Base-by-base conservation (phyloP, 2,888 invertebrate species). In the Euzetes globulus region DNA sequence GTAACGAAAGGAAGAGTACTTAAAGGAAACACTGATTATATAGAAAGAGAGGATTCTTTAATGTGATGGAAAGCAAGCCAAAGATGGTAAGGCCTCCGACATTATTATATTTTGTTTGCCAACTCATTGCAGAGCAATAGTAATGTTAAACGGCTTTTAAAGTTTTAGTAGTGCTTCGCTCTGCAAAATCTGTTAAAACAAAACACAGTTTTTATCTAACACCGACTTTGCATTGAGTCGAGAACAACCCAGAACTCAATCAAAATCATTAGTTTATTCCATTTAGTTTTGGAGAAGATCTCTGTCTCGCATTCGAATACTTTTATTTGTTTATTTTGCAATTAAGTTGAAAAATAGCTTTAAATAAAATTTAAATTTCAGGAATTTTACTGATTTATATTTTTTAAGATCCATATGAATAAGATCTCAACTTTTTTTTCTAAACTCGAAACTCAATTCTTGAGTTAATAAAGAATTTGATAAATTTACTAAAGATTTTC, bases 11-110 rank as follows among this genome's bases (percentile, higher is more conserved):
- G 41, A 41, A 41, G 5, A 41, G 9, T 13, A 41, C 7, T 41
- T 4, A 41, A 41, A 41, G 41, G 41, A 41, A 41, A 11, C 41
- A 11, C 5, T 17, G 19, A 19, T 65, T 41, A 41, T 65, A 37
- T 65, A 37, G 63, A 17, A n/a, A 17, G 27, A 1, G 17, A 33
- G 37, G 7, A 37, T 3, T 58, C 25, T 27, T 27, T 22, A 37
- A 45, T 45, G 22, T 47, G n/a, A n/a, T 41, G 45, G 45, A 41
- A 45, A 47, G 25, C 45, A 70, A 25, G 70, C 70, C 70, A 70
- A 70, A 70, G 70, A 70, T 70, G 70, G 70, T 70, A 70, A 70
- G 70, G 45, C 70, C 45, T 19, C 33, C 41, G 45, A 70, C 70
- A 70, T 65, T 37, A 65, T 47, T 27, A 33, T 68, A 68, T 68